Evolutionary conservation across 2,113 vertebrate species (phyloP).

Genomic region (Ceyx margarethae): DNA sequence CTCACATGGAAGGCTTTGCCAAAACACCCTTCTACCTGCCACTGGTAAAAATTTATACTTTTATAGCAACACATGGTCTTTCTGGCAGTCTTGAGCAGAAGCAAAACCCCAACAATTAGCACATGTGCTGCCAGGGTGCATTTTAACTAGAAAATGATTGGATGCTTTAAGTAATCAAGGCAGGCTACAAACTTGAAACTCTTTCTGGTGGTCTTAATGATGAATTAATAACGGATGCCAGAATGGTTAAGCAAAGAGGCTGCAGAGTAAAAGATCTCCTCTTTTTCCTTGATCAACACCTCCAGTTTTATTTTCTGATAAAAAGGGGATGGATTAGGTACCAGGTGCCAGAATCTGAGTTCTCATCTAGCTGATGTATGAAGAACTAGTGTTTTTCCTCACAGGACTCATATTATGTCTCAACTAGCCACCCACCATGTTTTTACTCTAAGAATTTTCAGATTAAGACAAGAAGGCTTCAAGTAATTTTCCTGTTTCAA

Average conservation of each 20-base stretch:
- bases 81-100: conserved; percentile 26
- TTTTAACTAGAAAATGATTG: conserved; percentile 32
- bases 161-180: neutral
- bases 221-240: conserved; percentile 4
- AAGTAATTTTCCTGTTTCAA: neutral
- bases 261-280: neutral
- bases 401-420: neutral
- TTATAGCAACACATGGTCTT: neutral
- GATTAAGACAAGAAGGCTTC: neutral
- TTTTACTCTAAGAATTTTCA: neutral
- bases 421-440: neutral
- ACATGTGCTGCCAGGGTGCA: neutral
- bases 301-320: neutral
- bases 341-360: neutral
- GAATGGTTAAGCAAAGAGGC: neutral
- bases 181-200: neutral
- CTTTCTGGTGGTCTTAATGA: neutral
- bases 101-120: conserved; percentile 31
- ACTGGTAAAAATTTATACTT: conserved; percentile 4
- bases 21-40: conserved; percentile 10
- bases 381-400: neutral
- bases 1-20: neutral
- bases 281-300: neutral
- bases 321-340: neutral
- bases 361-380: neutral